phyloP scores from a whole-genome alignment of 2,797 vertebrate genomes.

The Halcyon leucocephala region DNA sequence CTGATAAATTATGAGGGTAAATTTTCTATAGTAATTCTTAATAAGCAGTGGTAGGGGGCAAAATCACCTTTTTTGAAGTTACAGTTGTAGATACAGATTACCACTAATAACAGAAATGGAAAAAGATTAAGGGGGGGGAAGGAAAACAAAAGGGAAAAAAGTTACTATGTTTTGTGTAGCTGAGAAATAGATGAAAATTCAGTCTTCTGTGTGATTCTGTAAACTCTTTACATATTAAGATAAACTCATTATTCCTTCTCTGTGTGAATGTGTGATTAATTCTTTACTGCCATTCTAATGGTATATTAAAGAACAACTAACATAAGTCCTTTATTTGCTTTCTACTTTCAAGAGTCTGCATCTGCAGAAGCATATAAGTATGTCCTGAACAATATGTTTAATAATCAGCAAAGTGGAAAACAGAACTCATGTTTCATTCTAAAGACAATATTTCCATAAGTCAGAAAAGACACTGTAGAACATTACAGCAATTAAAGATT shows the following conservation, averaged over 20 bases:
- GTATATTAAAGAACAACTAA: background rate
- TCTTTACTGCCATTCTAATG: background rate
- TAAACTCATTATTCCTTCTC: background rate
- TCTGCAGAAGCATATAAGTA: background rate
- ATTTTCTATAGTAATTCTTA: background rate
- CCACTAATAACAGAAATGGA: background rate
- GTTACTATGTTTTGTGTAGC: background rate
- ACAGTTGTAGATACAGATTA: background rate
- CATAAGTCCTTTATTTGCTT: background rate
- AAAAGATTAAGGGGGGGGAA: background rate
- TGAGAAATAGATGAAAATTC: background rate
- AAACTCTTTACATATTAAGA: background rate
- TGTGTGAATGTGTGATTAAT: background rate
- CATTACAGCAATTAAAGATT: background rate
- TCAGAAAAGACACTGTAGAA: background rate
- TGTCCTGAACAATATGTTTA: background rate
- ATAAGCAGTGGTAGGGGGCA: background rate
- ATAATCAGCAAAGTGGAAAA: slow-evolving; percentile 16
- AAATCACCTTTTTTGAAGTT: background rate
- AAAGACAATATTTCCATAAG: background rate
- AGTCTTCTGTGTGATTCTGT: background rate
- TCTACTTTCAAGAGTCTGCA: background rate
- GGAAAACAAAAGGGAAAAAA: background rate
- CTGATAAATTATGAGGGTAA: background rate
- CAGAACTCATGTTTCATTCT: slow-evolving; percentile 7